Evolutionary conservation across 2,113 vertebrate genomes (phyloP), one percentile per base, ranked within the genome.

Genomic region (Grallaria varia): DNA sequence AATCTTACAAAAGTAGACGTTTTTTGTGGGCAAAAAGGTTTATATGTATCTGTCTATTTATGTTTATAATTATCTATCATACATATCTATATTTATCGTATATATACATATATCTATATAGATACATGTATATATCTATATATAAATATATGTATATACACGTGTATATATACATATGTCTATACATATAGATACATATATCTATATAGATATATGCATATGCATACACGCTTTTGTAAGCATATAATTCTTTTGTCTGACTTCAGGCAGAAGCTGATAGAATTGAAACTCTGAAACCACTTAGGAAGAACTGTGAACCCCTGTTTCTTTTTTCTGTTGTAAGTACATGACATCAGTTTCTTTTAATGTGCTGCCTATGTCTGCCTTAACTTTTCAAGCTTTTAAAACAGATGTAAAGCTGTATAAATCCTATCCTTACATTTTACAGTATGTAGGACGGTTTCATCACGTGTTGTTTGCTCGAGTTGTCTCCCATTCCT

Each of bases 311-410:
- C 53, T 98, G 98, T 92, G 98, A 98, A 92, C 98, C 98, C 40
- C 27, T 97, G 66, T 98, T 98, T 93, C 96, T 98, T 71, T 98
- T 98, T 53, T 91, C 97, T 89, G 83, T 98, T 79, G 98, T 98
- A 95, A 98, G 98, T 98, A 94, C 16, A 69, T 21, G 33, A 3
- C 68, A 64, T 15, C 9, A 5, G 2, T 33, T 55, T 72, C 33
- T 74, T 62, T 44, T 44, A 40, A 67, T 37, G 12, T 72, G 6
- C 56, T 86, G 55, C 52, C 49, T 59, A 35, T 52, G 84, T 93
- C n/a, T 78, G 44, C 40, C 35, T 86, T 77, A 33, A 15, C 4
- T 89, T 92, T 88, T 40, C n/a, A 81, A 39, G 39, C 60, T 63
- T 80, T 59, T 45, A 63, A 58, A 78, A 77, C 14, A 68, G 37